phyloP scores from a whole-genome alignment of 2,113 vertebrate species.

The Ceratotherium simum region DNA sequence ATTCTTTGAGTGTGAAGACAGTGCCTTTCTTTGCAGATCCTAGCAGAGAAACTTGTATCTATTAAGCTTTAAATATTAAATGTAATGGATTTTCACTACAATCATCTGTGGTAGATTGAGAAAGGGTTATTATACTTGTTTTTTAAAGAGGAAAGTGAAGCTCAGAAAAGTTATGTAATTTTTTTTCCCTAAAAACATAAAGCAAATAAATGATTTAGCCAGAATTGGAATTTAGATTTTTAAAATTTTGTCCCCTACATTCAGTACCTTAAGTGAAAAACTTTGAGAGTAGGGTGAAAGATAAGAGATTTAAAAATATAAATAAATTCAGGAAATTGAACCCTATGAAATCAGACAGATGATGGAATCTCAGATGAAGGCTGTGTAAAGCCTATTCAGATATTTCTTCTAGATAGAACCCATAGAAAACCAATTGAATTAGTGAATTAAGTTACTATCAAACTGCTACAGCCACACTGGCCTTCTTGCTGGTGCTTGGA shows the following conservation, averaged over 20 bases:
- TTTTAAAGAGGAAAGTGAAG: not conserved
- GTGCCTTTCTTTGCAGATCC: not conserved
- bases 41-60: not conserved
- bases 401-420: not conserved
- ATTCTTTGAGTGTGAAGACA: not conserved
- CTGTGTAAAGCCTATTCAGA: not conserved
- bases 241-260: not conserved
- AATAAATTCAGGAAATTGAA: not conserved
- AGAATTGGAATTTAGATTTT: not conserved
- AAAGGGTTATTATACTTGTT: not conserved
- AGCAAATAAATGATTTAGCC: not conserved
- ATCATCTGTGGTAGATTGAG: not conserved
- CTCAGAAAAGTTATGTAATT: not conserved
- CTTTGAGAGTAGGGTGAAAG: not conserved
- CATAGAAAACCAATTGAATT: not conserved
- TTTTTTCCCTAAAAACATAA: not conserved
- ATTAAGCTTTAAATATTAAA: not conserved
- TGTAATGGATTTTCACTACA: not conserved
- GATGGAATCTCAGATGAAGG: not conserved
- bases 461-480: not conserved
- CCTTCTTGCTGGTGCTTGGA: not conserved
- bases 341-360: not conserved
- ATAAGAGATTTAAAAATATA: not conserved
- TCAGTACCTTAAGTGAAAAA: not conserved
- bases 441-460: not conserved